A percentile compares a stretch with the other conserved stretches of the same genome.
phyloP scores from a whole-genome alignment of 2,888 invertebrate genomes.

The Mesodorylaimus sp. region DNA sequence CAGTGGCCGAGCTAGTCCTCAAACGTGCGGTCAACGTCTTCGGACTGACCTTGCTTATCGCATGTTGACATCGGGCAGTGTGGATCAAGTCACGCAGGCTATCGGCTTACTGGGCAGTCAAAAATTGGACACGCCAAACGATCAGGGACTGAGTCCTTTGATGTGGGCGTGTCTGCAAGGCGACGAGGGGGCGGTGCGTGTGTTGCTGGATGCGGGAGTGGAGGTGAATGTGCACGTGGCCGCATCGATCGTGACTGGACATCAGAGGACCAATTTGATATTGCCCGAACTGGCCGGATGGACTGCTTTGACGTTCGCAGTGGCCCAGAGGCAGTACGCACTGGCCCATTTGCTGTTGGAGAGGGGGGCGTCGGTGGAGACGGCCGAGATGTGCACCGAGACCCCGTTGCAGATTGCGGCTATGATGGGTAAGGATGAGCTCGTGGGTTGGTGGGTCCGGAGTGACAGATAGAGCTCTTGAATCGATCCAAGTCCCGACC shows the following conservation, averaged over 20 bases:
- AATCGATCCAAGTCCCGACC: no score
- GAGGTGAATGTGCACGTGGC: conserved; percentile 11
- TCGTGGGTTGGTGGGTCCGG: neutral
- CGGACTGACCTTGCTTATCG: conserved; percentile 57
- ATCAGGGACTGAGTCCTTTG: conserved; percentile 55
- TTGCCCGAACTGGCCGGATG: conserved; percentile 36
- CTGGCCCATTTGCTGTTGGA: conserved; percentile 46
- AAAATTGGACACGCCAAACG: conserved; percentile 57
- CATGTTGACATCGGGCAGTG: conserved; percentile 55
- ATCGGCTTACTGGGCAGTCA: conserved; percentile 51
- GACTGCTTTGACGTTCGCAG: conserved; percentile 70
- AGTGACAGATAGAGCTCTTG: no score
- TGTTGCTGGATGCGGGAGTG: conserved; percentile 14
- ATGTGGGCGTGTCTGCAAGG: conserved; percentile 64
- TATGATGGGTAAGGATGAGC: conserved; percentile 1
- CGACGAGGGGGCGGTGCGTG: conserved; percentile 34
- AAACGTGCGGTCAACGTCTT: conserved; percentile 33
- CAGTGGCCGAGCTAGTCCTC: neutral
- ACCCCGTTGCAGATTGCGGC: conserved; percentile 71
- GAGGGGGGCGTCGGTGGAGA: conserved; percentile 59
- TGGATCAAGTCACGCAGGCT: conserved; percentile 57
- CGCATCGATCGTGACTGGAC: conserved; percentile 10
- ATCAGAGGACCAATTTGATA: no score
- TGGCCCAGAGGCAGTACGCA: conserved; percentile 40
- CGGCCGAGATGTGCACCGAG: conserved; percentile 44